Conservation (phyloP, 2,797 vertebrate genomes). For the Scolopax rusticola region DNA sequence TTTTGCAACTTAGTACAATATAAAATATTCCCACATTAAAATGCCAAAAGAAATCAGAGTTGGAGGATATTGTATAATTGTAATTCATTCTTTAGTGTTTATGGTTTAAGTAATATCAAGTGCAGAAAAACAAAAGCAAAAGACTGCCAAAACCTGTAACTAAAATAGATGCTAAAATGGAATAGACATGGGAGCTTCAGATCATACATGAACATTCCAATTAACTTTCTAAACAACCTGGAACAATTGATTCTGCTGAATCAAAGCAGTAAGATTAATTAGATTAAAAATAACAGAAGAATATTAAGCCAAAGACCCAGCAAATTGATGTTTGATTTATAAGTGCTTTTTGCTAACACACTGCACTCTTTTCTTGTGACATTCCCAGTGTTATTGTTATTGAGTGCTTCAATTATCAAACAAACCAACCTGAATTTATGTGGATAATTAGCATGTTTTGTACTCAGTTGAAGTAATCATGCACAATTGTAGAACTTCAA, state of each 20-base stretch:
- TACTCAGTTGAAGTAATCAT: background rate
- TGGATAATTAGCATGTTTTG: conserved; percentile 51
- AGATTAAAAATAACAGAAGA: conserved; percentile 46
- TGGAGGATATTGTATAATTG: conserved; percentile 25
- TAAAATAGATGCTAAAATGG: background rate
- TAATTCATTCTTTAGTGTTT: conserved; percentile 47
- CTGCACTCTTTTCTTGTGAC: conserved; percentile 39
- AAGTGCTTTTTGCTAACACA: conserved; percentile 24
- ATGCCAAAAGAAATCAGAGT: conserved; percentile 33
- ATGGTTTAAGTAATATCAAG: conserved; percentile 52
- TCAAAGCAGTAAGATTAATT: conserved; percentile 50
- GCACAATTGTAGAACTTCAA: background rate
- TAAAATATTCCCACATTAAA: conserved; percentile 47
- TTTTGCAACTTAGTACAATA: conserved; percentile 22
- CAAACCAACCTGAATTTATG: conserved; percentile 50
- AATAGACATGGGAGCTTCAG: conserved; percentile 20
- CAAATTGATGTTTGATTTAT: conserved; percentile 53
- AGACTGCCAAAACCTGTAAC: conserved; percentile 16
- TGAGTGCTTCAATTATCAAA: conserved; percentile 57
- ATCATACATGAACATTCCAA: background rate
- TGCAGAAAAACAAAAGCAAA: conserved; percentile 19
- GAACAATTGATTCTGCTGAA: conserved; percentile 40
- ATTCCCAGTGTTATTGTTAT: conserved; percentile 22
- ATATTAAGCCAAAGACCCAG: conserved; percentile 36
- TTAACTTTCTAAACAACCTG: conserved; percentile 31